Evolutionary conservation across 2,113 vertebrate genomes (phyloP).

Genomic region (Lophius piscatorius): DNA sequence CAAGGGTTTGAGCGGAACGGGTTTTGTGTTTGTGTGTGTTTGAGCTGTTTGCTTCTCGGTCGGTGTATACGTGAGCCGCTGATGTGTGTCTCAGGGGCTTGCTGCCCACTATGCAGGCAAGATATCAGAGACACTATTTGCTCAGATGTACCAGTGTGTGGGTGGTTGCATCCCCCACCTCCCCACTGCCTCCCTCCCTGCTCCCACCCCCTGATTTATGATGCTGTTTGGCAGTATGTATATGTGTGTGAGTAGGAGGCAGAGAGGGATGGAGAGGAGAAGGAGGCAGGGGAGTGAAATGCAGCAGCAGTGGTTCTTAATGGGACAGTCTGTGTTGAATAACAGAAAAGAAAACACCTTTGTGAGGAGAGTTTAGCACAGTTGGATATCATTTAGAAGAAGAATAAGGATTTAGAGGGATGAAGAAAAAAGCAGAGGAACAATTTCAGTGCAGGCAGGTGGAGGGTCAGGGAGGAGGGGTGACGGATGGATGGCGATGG

Average conservation of each 20-base stretch:
- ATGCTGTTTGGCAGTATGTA: slow-evolving; percentile 78
- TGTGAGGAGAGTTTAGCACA: slow-evolving; percentile 49
- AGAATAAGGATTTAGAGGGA: slow-evolving; percentile 43
- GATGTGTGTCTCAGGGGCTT: slow-evolving; percentile 38
- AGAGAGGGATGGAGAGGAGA: slow-evolving; percentile 60
- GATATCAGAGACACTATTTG: slow-evolving; percentile 67
- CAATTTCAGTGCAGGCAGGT: slow-evolving; percentile 60
- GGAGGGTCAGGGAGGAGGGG: slow-evolving; percentile 38
- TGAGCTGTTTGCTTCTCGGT: slow-evolving; percentile 23
- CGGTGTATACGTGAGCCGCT: slow-evolving; percentile 30
- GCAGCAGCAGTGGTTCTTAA: slow-evolving; percentile 65
- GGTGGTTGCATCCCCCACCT: slow-evolving; percentile 54
- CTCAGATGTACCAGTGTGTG: slow-evolving; percentile 64
- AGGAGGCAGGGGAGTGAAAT: slow-evolving; percentile 55
- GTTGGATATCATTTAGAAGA: slow-evolving; percentile 63
- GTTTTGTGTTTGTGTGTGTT: slow-evolving; percentile 24
- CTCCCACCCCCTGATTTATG: slow-evolving; percentile 79
- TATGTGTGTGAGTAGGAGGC: slow-evolving; percentile 73
- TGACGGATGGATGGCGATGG: slow-evolving; percentile 55
- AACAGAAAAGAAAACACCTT: slow-evolving; percentile 39
- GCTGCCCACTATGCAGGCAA: slow-evolving; percentile 23
- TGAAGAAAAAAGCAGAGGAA: slow-evolving; percentile 48
- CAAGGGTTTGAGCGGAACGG: slow-evolving; percentile 24
- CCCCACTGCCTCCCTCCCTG: slow-evolving; percentile 9
- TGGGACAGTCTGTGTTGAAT: slow-evolving; percentile 38